Conservation (phyloP, 2,888 invertebrate genomes). For the Protodeltote pygarga region DNA sequence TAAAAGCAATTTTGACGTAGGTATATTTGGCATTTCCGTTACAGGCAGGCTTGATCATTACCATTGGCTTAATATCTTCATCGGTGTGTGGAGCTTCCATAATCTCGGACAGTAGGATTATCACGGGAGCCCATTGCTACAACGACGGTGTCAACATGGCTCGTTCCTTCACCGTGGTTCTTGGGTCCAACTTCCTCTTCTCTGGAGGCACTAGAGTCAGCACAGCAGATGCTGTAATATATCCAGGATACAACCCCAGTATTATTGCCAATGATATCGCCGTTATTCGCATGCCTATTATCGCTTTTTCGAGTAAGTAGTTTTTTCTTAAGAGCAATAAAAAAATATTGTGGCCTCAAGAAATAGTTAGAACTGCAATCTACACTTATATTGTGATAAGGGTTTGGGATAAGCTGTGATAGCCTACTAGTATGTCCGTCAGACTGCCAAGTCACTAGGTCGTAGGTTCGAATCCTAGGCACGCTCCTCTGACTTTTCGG, state of each 20-base stretch:
- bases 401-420: too few species aligned
- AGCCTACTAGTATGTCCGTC: too few species aligned
- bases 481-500: too few species aligned
- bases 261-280: conserved; percentile 61
- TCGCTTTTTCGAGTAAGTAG: conserved; percentile 55
- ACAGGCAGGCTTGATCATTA: conserved; percentile 60
- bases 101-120: conserved; percentile 50
- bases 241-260: conserved; percentile 56
- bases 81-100: conserved; percentile 62
- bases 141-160: conserved; percentile 55
- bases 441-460: too few species aligned
- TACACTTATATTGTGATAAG: too few species aligned
- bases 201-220: conserved; percentile 58
- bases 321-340: neutral
- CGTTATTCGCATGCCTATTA: conserved; percentile 45
- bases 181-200: conserved; percentile 61
- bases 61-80: conserved; percentile 36
- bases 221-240: conserved; percentile 42
- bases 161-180: conserved; percentile 51
- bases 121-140: conserved; percentile 63
- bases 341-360: too few species aligned
- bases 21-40: too few species aligned
- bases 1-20: too few species aligned
- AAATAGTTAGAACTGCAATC: too few species aligned
- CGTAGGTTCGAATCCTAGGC: too few species aligned